These are phyloP conservation scores for Caenorhabditis sulstoni DNA, from an alignment of 2,888 invertebrate genomes.

Conservation along the genomic window DNA sequence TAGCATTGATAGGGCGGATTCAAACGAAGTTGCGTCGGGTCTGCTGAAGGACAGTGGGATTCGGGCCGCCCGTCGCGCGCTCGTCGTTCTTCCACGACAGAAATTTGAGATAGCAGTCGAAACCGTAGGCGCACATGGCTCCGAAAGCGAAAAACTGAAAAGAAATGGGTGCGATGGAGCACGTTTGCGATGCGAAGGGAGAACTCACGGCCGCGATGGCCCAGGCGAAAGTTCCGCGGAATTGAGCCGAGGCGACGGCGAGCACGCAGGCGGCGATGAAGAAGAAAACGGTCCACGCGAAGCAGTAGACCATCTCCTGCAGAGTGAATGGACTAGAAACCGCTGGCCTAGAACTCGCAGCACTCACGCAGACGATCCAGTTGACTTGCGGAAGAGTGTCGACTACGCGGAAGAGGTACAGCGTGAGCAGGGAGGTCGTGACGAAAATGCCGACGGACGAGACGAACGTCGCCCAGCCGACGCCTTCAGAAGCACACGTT, in stretches of 20 bases:
- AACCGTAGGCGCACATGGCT: slow-evolving; percentile 88
- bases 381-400: slow-evolving; percentile 91
- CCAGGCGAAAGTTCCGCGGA: slow-evolving; percentile 82
- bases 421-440: slow-evolving; percentile 87
- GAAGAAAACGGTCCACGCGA: slow-evolving; percentile 87
- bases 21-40: slow-evolving; percentile 42
- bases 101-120: slow-evolving; percentile 89
- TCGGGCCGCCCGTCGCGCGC: slow-evolving; percentile 56
- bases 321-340: slow-evolving; percentile 28
- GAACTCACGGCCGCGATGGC: slow-evolving; percentile 87
- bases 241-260: slow-evolving; percentile 74
- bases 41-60: slow-evolving; percentile 50
- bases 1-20: background rate
- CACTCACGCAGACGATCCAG: slow-evolving; percentile 88
- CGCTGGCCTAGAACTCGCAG: background rate
- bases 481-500: slow-evolving; percentile 82
- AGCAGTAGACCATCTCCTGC: slow-evolving; percentile 87
- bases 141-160: slow-evolving; percentile 91
- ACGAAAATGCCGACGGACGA: slow-evolving; percentile 91
- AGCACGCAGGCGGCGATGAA: slow-evolving; percentile 87
- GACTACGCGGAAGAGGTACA: slow-evolving; percentile 90
- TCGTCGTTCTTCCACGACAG: slow-evolving; percentile 83
- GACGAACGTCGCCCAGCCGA: slow-evolving; percentile 83
- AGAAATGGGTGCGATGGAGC: background rate
- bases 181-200: background rate